Base-by-base conservation (phyloP, 2,888 invertebrate species). In the Thereva unica region DNA sequence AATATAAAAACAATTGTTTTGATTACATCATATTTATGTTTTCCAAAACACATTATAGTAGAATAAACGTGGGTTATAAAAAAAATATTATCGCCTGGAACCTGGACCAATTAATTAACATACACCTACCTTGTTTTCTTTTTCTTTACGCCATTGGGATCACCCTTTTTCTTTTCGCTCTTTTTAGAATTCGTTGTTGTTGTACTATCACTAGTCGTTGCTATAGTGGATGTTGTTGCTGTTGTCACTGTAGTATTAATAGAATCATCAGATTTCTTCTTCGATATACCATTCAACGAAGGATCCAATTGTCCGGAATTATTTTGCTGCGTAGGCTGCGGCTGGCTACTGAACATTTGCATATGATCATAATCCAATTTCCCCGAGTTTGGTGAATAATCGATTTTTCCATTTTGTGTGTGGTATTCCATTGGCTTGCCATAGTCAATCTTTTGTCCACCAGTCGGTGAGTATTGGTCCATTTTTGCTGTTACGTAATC, bases 111-210 rank as follows among this genome's bases (percentile, higher is more conserved):
- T 23, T 23, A 23, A 23, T 49, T 7, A 7, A 10, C 7, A 4
- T 6, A 61, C 38, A 76, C 80, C 78, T 79, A 93, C 94, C 94
- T 91, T 64, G 94, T 94, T 83, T 94, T 94, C 82, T 94, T 94
- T 83, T 94, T 94, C 80, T 94, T 94, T 44, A 92, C 91, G 55
- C 92, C 92, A 78, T 91, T 92, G 74, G 90, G 92, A 78, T 92
- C 92, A 74, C 85, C 86, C 79, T 92, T 92, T 81, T 93, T 91
- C 79, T 89, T 89, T 65, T 87, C 89, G 76, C 90, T 91, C 73
- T 89, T 88, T 76, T 87, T 89, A 70, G 86, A 86, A 74, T 84
- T 84, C 7, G 77, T 76, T 5, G 84, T 82, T 7, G 85, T 81
- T 6, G 83, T 79, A 0, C 80, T 78, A 12, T 82, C 76, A 12